These are phyloP conservation scores for Andrena flavipes DNA, from an alignment of 2,888 invertebrate genomes.

Conservation along the genomic window DNA sequence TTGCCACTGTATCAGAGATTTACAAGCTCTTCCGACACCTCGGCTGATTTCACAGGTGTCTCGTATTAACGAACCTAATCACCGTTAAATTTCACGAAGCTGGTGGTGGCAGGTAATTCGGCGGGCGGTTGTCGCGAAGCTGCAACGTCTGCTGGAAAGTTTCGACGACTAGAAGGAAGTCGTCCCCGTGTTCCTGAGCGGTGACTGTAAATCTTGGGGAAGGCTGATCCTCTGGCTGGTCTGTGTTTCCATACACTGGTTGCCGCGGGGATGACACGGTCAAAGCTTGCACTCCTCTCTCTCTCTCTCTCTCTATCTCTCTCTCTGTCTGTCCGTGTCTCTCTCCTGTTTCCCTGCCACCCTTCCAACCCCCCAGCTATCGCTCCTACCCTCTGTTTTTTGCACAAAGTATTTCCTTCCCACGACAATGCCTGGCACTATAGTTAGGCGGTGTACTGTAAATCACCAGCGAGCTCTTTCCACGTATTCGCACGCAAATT, in stretches of 20 bases:
- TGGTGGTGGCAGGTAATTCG: conserved; percentile 16
- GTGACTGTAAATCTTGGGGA: conserved; percentile 32
- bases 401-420: conserved; percentile 44
- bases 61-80: conserved; percentile 14
- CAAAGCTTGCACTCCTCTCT: conserved; percentile 16
- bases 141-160: conserved; percentile 36
- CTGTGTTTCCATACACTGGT: conserved; percentile 42
- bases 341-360: neutral
- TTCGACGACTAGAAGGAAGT: conserved; percentile 32
- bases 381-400: conserved; percentile 3
- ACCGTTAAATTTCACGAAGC: neutral
- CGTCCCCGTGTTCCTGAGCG: neutral
- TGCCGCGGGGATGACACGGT: conserved; percentile 56
- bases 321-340: too few species aligned
- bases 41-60: neutral
- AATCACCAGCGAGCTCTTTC: conserved; percentile 53
- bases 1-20: too few species aligned
- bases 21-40: neutral
- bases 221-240: conserved; percentile 34
- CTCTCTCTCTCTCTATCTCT: neutral
- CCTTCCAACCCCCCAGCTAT: neutral
- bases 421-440: conserved; percentile 45
- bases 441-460: conserved; percentile 45
- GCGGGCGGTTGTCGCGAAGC: neutral
- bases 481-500: conserved; percentile 58